Evolutionary conservation across 2,797 vertebrate genomes (phyloP), one percentile per base, ranked within the genome.

Genomic region (Aplochiton taeniatus): DNA sequence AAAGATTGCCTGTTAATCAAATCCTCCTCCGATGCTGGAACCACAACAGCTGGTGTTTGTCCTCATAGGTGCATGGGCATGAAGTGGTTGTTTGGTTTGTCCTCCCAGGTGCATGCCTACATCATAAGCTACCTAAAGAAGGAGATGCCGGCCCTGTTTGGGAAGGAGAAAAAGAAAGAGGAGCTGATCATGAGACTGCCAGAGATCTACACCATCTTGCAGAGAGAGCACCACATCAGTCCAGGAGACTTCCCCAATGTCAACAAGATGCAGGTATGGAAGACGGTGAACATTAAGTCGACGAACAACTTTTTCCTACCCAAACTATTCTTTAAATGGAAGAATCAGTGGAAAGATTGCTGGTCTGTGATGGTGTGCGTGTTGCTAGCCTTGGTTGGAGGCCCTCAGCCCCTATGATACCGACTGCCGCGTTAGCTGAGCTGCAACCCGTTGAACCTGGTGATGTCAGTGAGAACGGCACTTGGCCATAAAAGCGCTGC

Each of bases 121-220:
- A 98, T 99, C 86, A 96, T 99, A 90, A 97, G 96, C 87, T 84
- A 96, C 82, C 90, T 99, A 85, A 99, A 97, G 88, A 99, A 95
- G 84, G 96, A 99, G 85, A 99, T 98, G 97, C 97, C 97, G 0
- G 92, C 94, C 53, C 86, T 99, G 12, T 99, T 99, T 70, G 97
- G 97, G 0, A 96, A 96, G 59, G 97, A 99, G 74, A 94, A 94
- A 81, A 99, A 99, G 85, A 99, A 98, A 82, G 95, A 94, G 59
- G 97, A 99, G 78, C 88, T 99, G 31, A 96, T 99, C 77, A 77
- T 73, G 72, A 90, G 88, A 54, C 88, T 99, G 55, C 96, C 96
- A 0, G 96, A 99, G 84, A 98, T 99, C 84, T 99, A 98, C 79
- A 70, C 85, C 53, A 85, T 92, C 63, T 92, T 99, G 53, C 96